A percentile compares a stretch with the other conserved stretches of the same genome.
These are phyloP conservation scores for Melikaiella ostensackeni DNA, from an alignment of 2,888 invertebrate species.

Conservation along the genomic window DNA sequence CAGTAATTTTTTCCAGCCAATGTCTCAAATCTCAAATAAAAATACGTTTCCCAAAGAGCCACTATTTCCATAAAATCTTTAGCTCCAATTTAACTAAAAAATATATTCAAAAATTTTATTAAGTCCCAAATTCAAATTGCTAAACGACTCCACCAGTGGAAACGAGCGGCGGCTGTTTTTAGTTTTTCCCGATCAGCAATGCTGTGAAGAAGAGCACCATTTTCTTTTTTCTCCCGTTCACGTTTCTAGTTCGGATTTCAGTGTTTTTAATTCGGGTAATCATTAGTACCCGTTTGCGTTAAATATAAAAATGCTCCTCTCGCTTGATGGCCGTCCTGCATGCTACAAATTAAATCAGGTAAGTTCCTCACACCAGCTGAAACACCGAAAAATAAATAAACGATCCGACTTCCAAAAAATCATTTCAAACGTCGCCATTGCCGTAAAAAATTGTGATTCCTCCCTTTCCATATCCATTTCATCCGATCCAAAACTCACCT, in stretches of 20 bases:
- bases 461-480: no score
- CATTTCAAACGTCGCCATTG: not conserved
- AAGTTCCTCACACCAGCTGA: not conserved
- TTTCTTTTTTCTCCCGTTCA: constrained; percentile 14
- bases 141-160: not conserved
- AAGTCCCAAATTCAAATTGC: not conserved
- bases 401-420: not conserved
- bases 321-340: not conserved
- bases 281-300: not conserved
- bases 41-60: no score
- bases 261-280: constrained; percentile 5
- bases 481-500: not conserved
- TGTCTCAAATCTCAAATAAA: not conserved
- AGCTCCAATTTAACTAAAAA: not conserved
- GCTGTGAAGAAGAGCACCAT: not conserved
- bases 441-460: not conserved
- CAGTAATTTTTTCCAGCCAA: not conserved
- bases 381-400: not conserved
- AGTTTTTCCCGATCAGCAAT: not conserved
- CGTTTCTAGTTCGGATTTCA: constrained; percentile 18
- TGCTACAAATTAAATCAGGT: constrained; percentile 2
- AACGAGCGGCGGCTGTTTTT: constrained; percentile 12
- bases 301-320: not conserved
- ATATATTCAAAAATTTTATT: not conserved
- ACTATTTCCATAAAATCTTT: not conserved